Evolutionary conservation across 2,797 vertebrate genomes (phyloP), one percentile per base, ranked within the genome.

Genomic region (Macroramphosus scolopax): DNA sequence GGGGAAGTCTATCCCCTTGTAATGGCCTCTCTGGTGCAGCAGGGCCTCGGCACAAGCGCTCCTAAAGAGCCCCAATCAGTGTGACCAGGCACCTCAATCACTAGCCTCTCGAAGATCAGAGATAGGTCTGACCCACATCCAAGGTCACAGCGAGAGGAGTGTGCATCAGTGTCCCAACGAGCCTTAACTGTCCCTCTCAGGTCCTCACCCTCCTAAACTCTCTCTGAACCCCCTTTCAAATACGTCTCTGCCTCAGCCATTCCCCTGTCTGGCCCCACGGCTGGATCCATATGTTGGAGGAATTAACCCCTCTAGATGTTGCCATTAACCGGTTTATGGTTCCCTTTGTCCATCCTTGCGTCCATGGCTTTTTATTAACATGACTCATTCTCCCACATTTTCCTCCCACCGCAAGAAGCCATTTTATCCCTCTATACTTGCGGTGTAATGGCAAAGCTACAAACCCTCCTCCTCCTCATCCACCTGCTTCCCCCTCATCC

Each of bases 21-120:
- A 79, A 87, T 77, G 79, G 75, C 65, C 51, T 51, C 75, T 84
- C 64, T 57, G 74, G 74, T 76, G 65, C 66, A 55, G 68, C 51
- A 46, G 22, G 28, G 60, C 57, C 30, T 63, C 35, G 15, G 28
- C 54, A 57, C 51, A 43, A 72, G 72, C 63, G 39, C 52, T 69
- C 64, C 64, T 63, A 63, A 78, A 75, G 53, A 81, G 77, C 66
- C 51, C 52, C 82, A 88, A 88, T 90, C 88, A 88, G 72, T 35
- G 44, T 51, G 51, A 31, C 51, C 45, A 41, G 62, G 76, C 66
- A 65, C 63, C 73, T 72, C 84, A 88, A 88, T 89, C 85, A 88
- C 66, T 5, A 46, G 53, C 64, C 51, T 68, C 57, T 64, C 32
- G 68, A 77, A 80, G 40, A 74, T 66, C 45, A 64, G 55, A 67